Conservation (phyloP, 2,888 invertebrate genomes). For the Cremastinae sp. region DNA sequence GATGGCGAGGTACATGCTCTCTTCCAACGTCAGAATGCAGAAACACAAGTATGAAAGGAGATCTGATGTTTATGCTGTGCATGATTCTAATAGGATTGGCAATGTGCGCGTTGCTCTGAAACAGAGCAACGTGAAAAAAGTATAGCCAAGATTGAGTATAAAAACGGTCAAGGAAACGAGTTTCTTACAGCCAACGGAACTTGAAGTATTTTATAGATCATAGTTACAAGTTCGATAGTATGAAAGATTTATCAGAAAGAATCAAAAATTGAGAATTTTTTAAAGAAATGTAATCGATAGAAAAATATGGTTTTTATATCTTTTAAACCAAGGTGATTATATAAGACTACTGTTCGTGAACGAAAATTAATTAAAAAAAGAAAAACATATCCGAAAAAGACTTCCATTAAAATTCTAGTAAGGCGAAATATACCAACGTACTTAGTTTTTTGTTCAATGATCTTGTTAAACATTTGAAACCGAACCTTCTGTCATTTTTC, state of each 20-base stretch:
- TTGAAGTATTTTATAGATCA: slow-evolving; percentile 48
- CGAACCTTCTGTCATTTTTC: slow-evolving; percentile 10
- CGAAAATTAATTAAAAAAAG: slow-evolving; percentile 34
- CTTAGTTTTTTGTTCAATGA: slow-evolving; percentile 1
- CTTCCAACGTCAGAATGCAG: slow-evolving; percentile 72
- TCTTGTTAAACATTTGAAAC: slow-evolving; percentile 10
- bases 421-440: slow-evolving; percentile 31
- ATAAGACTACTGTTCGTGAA: slow-evolving; percentile 20
- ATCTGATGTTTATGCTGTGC: slow-evolving; percentile 74
- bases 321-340: slow-evolving; percentile 36
- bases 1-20: slow-evolving; percentile 70
- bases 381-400: slow-evolving; percentile 44
- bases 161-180: slow-evolving; percentile 21
- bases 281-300: slow-evolving; percentile 2
- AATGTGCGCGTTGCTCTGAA: slow-evolving; percentile 73
- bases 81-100: slow-evolving; percentile 74
- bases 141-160: slow-evolving; percentile 4
- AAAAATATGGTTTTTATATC: slow-evolving; percentile 38
- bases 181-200: background rate
- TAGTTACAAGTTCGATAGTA: slow-evolving; percentile 16
- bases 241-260: background rate
- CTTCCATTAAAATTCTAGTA: slow-evolving; percentile 21
- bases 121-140: slow-evolving; percentile 2
- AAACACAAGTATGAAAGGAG: slow-evolving; percentile 73
- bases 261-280: background rate